Percentiles rank a stretch among this genome's conserved stretches.
Conservation (phyloP, 2,888 invertebrate genomes). For the Netelia virgata region DNA sequence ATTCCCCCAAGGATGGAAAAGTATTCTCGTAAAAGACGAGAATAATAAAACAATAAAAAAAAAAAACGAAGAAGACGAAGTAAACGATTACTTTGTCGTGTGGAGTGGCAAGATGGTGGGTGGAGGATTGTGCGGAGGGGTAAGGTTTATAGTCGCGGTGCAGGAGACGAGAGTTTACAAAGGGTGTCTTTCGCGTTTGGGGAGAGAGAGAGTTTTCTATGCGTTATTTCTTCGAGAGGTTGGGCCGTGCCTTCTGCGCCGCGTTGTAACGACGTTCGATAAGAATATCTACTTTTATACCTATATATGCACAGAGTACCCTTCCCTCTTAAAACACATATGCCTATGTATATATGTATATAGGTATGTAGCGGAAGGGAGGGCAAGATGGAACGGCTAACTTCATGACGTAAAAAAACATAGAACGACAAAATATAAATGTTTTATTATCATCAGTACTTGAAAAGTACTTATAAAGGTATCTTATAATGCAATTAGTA, state of each 20-base stretch:
- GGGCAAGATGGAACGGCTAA: too few species aligned
- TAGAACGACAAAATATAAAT: too few species aligned
- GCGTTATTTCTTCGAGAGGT: slow-evolving; percentile 28
- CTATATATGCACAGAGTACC: too few species aligned
- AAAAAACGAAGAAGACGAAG: slow-evolving; percentile 24
- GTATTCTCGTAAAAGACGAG: slow-evolving; percentile 76
- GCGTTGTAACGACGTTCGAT: slow-evolving; percentile 31
- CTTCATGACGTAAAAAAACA: too few species aligned
- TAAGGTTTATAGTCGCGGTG: slow-evolving; percentile 47
- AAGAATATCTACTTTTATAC: slow-evolving; percentile 1
- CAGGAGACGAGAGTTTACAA: slow-evolving; percentile 39
- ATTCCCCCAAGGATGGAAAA: slow-evolving; percentile 57
- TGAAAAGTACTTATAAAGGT: too few species aligned
- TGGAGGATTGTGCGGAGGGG: not conserved
- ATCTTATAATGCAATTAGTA: too few species aligned
- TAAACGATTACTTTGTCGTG: slow-evolving; percentile 35
- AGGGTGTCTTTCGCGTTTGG: slow-evolving; percentile 30
- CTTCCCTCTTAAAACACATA: too few species aligned
- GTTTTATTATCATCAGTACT: too few species aligned
- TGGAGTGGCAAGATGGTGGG: not conserved
- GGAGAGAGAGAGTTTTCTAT: slow-evolving; percentile 16
- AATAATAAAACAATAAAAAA: too few species aligned
- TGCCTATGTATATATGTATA: not conserved
- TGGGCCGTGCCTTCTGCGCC: slow-evolving; percentile 17
- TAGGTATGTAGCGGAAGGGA: not conserved